Percentiles rank a stretch among this genome's conserved stretches.
Evolutionary conservation across 1,140 invertebrate species (phyloP).

Genomic region (Sitobion miscanthi): DNA sequence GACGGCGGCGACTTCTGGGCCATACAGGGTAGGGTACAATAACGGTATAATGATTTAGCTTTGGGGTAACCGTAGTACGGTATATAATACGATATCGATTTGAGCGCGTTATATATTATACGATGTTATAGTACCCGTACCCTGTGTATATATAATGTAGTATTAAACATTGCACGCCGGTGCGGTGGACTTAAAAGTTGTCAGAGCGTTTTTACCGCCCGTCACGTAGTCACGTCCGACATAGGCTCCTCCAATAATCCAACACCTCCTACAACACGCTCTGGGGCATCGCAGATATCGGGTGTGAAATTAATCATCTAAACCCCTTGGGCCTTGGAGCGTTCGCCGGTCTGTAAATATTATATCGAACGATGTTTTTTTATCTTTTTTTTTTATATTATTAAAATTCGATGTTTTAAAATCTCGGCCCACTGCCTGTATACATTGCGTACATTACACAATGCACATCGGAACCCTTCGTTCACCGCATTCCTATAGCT

Average conservation of each 20-base stretch:
- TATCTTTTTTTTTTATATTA: neutral
- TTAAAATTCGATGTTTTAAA: neutral
- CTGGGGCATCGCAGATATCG: neutral
- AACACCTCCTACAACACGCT: neutral
- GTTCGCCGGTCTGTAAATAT: neutral
- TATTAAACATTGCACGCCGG: neutral
- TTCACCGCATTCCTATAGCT: too few relatives aligned
- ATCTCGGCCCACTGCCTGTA: neutral
- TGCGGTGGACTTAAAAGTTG: neutral
- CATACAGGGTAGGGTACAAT: neutral
- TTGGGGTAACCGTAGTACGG: neutral
- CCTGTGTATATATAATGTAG: neutral
- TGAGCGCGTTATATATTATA: neutral
- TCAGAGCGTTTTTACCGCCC: neutral
- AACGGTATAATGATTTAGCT: neutral
- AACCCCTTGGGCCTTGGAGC: neutral
- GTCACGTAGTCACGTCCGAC: neutral
- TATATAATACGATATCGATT: neutral
- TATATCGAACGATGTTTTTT: neutral
- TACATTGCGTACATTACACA: neutral
- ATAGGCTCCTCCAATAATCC: neutral
- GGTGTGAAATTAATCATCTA: neutral
- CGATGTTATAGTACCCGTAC: neutral
- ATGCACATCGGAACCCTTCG: too few relatives aligned
- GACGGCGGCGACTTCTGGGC: neutral